Conservation (phyloP, 2,113 vertebrate species). For the Myxocyprinus asiaticus region DNA sequence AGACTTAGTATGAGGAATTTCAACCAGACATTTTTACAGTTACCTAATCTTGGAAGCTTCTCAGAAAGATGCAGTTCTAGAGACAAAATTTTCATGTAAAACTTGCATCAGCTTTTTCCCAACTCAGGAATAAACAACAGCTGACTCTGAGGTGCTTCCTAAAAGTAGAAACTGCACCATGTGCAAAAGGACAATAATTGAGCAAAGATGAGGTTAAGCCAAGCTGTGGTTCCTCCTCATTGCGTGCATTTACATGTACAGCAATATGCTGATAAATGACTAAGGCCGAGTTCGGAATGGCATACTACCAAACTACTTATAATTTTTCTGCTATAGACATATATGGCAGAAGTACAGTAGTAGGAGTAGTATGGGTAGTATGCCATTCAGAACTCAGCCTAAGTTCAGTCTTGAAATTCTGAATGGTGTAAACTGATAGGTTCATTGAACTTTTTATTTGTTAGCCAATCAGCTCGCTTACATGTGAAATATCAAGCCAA, state of each 20-base stretch:
- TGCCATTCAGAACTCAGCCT: no score
- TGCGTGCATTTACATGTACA: background rate
- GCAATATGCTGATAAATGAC: no score
- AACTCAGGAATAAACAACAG: conserved; percentile 24
- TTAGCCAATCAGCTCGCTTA: no score
- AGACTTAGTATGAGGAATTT: background rate
- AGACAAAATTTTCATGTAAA: conserved; percentile 28
- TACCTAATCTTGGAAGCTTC: background rate
- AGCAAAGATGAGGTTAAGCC: conserved; percentile 37
- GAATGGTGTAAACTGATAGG: no score
- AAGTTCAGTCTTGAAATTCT: no score
- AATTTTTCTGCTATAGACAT: no score
- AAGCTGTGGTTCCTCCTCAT: conserved; percentile 3
- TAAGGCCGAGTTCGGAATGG: no score
- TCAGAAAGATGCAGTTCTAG: background rate
- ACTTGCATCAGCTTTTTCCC: conserved; percentile 46
- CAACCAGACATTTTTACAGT: background rate
- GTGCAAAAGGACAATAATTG: conserved; percentile 39
- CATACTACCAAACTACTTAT: no score
- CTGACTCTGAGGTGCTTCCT: conserved; percentile 30
- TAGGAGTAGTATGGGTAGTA: no score
- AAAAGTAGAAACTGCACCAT: conserved; percentile 41
- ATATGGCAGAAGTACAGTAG: no score
- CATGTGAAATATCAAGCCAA: no score
- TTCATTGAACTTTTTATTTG: no score